A percentile compares a stretch with the other conserved stretches of the same genome.
Evolutionary conservation across 2,113 vertebrate genomes (phyloP).

Genomic region (Pycnonotus jocosus): DNA sequence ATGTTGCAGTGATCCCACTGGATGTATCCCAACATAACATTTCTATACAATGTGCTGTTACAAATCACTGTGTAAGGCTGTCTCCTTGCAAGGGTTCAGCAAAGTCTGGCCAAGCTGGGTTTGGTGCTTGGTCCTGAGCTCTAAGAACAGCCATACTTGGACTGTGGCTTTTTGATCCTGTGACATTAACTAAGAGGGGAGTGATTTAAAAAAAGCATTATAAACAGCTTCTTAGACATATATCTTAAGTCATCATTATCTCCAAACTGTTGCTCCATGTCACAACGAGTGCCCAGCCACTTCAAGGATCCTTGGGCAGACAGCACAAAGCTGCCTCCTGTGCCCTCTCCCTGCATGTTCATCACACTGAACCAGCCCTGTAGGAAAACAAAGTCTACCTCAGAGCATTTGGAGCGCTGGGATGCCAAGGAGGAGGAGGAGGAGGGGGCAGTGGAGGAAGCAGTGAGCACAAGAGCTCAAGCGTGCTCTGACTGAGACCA

Average conservation of each 20-base stretch:
- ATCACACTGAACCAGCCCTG: not conserved
- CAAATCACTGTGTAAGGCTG: not conserved
- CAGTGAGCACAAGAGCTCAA: not conserved
- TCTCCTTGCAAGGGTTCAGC: not conserved
- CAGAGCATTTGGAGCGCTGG: not conserved
- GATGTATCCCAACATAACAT: not conserved
- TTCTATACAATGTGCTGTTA: not conserved
- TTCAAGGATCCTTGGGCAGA: not conserved
- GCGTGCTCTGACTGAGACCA: fast-evolving
- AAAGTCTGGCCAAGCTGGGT: not conserved
- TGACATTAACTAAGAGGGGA: not conserved
- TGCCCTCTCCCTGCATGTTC: fast-evolving
- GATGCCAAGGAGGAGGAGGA: not conserved
- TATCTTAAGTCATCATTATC: not conserved
- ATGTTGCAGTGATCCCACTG: not conserved
- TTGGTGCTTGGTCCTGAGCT: not conserved
- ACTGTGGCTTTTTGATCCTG: not conserved
- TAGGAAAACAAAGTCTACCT: not conserved
- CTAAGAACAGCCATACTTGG: not conserved
- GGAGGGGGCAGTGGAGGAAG: not conserved
- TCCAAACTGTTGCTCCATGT: not conserved
- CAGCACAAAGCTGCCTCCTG: not conserved
- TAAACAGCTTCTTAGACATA: not conserved
- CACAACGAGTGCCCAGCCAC: not conserved
- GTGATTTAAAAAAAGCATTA: not conserved